Conservation (phyloP, 2,113 vertebrate species). For the Cochlearius cochlearius region DNA sequence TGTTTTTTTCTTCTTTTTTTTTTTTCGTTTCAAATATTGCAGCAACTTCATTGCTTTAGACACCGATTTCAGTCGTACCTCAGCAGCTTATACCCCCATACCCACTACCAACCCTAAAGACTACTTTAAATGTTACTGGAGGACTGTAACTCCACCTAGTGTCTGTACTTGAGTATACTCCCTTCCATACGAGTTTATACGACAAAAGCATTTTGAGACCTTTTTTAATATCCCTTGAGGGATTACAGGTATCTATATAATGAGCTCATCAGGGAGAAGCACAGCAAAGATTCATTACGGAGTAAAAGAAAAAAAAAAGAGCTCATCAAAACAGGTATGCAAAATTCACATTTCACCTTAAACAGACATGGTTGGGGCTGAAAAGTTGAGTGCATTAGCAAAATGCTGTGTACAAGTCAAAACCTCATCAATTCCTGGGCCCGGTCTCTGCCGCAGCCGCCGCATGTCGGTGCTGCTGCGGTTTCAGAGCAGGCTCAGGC, state of each 20-base stretch:
- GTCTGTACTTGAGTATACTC: neutral
- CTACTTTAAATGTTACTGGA: neutral
- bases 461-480: neutral
- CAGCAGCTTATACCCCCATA: neutral
- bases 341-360: neutral
- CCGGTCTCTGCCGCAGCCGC: neutral
- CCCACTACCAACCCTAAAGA: neutral
- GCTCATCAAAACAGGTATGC: neutral
- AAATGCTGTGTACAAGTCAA: neutral
- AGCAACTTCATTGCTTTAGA: neutral
- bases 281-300: neutral
- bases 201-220: neutral
- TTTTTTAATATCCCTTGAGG: neutral
- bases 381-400: neutral
- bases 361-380: neutral
- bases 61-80: neutral
- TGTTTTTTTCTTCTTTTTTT: accelerated
- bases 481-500: neutral
- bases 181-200: neutral
- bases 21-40: neutral
- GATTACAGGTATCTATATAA: neutral
- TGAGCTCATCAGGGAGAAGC: neutral
- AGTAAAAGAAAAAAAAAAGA: neutral
- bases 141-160: constrained; percentile 53
- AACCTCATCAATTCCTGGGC: neutral